These are phyloP conservation scores for Coronaproctus castanopsis DNA, from an alignment of 2,888 invertebrate species.

Conservation along the genomic window DNA sequence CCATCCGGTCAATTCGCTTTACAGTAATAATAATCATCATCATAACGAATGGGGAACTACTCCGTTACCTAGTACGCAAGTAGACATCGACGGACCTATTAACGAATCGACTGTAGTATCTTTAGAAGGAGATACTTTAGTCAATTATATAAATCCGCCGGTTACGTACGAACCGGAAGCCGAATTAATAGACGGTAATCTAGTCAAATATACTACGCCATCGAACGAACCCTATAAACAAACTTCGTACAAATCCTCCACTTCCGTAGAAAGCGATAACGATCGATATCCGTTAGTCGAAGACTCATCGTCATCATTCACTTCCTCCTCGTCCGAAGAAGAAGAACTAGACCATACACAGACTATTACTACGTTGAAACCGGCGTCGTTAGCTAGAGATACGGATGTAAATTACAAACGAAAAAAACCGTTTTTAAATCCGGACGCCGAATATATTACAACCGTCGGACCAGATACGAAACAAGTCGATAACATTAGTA, in stretches of 20 bases:
- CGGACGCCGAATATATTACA: conserved; percentile 37
- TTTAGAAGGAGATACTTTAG: conserved; percentile 34
- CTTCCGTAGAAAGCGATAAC: background rate
- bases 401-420: conserved; percentile 47
- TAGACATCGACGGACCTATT: conserved; percentile 15
- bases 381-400: conserved; percentile 27
- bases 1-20: no score
- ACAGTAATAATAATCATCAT: background rate
- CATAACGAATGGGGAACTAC: background rate
- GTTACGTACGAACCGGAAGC: conserved; percentile 48
- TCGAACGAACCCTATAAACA: no score
- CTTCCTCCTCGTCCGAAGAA: background rate
- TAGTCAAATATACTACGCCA: background rate
- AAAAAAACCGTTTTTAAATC: conserved; percentile 44
- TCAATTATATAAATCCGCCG: conserved; percentile 47
- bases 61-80: conserved; percentile 1
- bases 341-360: conserved; percentile 4
- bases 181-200: conserved; percentile 30
- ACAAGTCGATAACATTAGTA: background rate
- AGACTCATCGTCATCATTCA: background rate
- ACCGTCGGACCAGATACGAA: background rate
- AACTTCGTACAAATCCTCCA: no score
- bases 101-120: conserved; percentile 16
- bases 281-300: conserved; percentile 4
- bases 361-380: conserved; percentile 3